Percentiles rank a stretch among this genome's conserved stretches.
Evolutionary conservation across 2,113 vertebrate species (phyloP).

Genomic region (Neoarius graeffei): DNA sequence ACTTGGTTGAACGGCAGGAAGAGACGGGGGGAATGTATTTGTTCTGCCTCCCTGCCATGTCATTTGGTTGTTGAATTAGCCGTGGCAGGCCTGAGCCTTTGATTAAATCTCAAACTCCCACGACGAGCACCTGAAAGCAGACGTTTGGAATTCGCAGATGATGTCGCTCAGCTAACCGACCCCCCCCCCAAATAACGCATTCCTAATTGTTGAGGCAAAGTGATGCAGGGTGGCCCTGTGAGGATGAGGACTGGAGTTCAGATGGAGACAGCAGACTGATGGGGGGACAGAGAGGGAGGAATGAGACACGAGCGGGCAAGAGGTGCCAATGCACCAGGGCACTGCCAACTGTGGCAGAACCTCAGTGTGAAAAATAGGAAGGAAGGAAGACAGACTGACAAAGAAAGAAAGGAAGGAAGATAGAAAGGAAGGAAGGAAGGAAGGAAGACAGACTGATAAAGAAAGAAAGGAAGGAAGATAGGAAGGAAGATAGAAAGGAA

Average conservation of each 20-base stretch:
- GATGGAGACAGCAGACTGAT: constrained; percentile 21
- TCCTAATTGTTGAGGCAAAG: neutral
- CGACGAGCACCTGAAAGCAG: constrained; percentile 12
- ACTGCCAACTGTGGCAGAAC: constrained; percentile 8
- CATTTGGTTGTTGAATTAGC: constrained; percentile 34
- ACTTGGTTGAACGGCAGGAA: constrained; percentile 32
- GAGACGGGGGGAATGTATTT: neutral
- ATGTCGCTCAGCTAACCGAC: too few species aligned
- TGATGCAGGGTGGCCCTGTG: neutral
- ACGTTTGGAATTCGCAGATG: too few species aligned
- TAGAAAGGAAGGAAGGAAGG: too few species aligned
- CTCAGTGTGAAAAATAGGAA: neutral
- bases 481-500: neutral
- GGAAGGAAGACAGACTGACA: too few species aligned
- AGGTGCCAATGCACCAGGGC: constrained; percentile 18
- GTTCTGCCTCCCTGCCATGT: constrained; percentile 5
- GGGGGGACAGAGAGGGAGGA: constrained; percentile 29
- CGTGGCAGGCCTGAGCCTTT: constrained; percentile 14
- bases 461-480: neutral
- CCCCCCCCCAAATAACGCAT: neutral
- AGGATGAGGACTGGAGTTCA: constrained; percentile 13
- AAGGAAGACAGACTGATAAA: too few species aligned
- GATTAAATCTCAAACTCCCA: constrained; percentile 45
- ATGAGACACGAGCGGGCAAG: neutral
- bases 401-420: too few species aligned